Evolutionary conservation across 2,888 invertebrate genomes (phyloP), one percentile per base, ranked within the genome.

Genomic region (Anthrax anthrax): DNA sequence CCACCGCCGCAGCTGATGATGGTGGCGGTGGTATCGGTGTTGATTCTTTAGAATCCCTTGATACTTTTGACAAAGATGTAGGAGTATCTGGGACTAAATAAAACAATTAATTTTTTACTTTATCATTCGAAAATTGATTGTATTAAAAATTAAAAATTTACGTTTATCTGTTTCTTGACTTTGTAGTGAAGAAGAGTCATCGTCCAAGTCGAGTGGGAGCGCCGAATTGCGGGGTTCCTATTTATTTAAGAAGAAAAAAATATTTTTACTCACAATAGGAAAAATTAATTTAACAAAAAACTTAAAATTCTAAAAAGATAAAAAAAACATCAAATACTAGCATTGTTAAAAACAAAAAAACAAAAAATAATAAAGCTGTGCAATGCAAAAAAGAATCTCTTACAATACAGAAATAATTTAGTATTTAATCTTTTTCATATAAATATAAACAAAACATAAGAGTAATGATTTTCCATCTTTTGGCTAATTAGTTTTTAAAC

Each of bases 151-250:
- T 18, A 37, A 3, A 36, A 37, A 52, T 61, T 58, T 58, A 67
- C 67, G 59, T 73, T 87, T 88, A 72, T 87, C 87, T 70, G 80
- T 79, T 69, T 86, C 87, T 75, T 80, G 84, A 72, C 81, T 81
- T 70, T 81, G 78, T 65, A 85, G 77, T 54, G 87, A 85, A 62
- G 84, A 80, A 61, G 85, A 80, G 76, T 89, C 88, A 84, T 88
- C 88, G 83, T 87, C 88, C 78, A 84, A 77, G 74, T 86, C 86
- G 80, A 86, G 81, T 64, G 82, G 86, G 73, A 83, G 80, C 74
- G 86, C 86, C 63, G 87, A 86, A 69, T 81, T 82, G 78, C 87
- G 87, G 73, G 84, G 84, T 80, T 88, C 87, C 88, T 87, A 29
- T 12, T 37, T 37, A 16, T 37, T 23, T 67, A 47, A 71, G 64